Percentiles rank a stretch among this genome's conserved stretches.
Evolutionary conservation across 2,797 vertebrate species (phyloP).

Genomic region (Kryptopterus vitreolus): DNA sequence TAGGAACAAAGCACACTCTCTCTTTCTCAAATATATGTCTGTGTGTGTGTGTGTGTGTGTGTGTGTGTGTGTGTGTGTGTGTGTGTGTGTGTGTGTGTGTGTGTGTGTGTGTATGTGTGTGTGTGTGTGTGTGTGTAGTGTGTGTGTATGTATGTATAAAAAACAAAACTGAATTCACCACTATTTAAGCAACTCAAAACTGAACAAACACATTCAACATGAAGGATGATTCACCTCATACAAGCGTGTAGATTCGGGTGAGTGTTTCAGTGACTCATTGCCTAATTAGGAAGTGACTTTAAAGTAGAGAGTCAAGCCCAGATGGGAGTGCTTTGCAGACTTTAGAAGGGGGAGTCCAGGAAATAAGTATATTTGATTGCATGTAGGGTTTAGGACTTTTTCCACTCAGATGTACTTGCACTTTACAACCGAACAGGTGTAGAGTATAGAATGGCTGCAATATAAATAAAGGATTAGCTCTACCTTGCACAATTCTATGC

Average conservation of each 20-base stretch:
- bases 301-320: constrained; percentile 20
- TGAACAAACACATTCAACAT: not conserved
- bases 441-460: not conserved
- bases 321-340: constrained; percentile 47
- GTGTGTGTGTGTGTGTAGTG: too few relatives aligned
- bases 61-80: too few relatives aligned
- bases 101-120: too few relatives aligned
- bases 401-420: not conserved
- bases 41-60: too few relatives aligned
- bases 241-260: constrained; percentile 20
- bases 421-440: not conserved
- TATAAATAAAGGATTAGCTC: not conserved
- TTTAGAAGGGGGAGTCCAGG: constrained; percentile 35
- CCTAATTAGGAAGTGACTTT: constrained; percentile 50
- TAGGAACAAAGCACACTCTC: too few relatives aligned
- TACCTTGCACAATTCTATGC: not conserved
- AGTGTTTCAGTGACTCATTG: constrained; percentile 42
- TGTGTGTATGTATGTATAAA: too few relatives aligned
- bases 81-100: too few relatives aligned
- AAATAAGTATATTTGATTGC: constrained; percentile 24
- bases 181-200: constrained; percentile 1
- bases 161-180: not conserved
- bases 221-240: constrained; percentile 20
- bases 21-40: too few relatives aligned
- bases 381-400: constrained; percentile 12